Base-by-base conservation (phyloP, 2,113 vertebrate genomes). In the Callionymus lyra region DNA sequence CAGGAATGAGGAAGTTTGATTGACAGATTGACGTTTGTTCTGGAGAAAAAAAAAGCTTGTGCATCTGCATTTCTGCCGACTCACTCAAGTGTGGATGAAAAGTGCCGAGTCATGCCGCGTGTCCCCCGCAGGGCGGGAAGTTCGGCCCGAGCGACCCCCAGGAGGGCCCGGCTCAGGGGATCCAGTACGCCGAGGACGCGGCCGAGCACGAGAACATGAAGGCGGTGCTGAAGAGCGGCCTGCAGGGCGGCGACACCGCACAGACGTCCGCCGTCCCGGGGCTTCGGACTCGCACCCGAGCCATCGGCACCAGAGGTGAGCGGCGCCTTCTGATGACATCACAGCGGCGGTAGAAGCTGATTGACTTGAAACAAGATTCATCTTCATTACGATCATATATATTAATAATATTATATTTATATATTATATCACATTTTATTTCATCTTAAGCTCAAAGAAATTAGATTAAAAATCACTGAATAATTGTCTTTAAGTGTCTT, bases 141-240 rank as follows among this genome's bases (percentile, higher is more conserved):
- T 93, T 98, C 74, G 90, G 71, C 39, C 72, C 86, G 0, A 60
- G 85, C 0, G 82, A 79, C 0, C 59, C 81, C 32, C 83, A 74
- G 13, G 86, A 85, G 12, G 71, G 67, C 63, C 91, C 83, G 56
- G 77, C 80, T 15, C 77, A 82, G 73, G 91, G 92, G 11, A 83
- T 94, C 62, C 87, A 87, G 60, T 88, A 86, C 0, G 85, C 90
- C 0, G 90, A 97, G 68, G 90, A 93, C 0, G 90, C 80, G 1
- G 90, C 87, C 0, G 93, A 98, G 65, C 94, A 98, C 0, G 93
- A 97, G 80, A 91, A 91, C 82, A 97, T 98, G 94, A 98, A 94
- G 74, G 92, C 93, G 0, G 88, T 98, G 9, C 79, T 98, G 43
- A 91, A 88, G 64, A 87, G 82, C 31, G 84, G 84, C 27, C 82